These are phyloP conservation scores for Tiliacea aurago DNA, from an alignment of 2,888 invertebrate species.

Conservation along the genomic window DNA sequence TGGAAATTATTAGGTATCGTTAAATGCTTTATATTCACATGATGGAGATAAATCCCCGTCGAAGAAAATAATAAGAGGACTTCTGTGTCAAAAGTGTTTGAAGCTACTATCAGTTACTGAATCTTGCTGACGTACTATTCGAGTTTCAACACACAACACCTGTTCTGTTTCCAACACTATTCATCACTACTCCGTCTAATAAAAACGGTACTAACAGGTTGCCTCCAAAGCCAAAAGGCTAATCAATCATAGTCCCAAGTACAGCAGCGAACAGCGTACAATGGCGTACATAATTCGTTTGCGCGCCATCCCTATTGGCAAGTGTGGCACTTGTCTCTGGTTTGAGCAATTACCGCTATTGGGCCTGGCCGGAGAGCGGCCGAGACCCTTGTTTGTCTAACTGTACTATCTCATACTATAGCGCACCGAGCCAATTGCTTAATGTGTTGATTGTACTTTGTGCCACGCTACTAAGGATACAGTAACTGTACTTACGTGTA, in stretches of 20 bases:
- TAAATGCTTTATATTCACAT: too few species aligned
- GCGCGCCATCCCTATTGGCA: constrained; percentile 57
- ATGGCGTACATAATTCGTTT: constrained; percentile 40
- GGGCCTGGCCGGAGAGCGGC: constrained; percentile 67
- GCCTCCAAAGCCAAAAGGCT: constrained; percentile 33
- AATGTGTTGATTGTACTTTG: constrained; percentile 59
- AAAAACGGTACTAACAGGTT: constrained; percentile 34
- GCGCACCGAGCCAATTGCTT: constrained; percentile 60
- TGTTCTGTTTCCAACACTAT: constrained; percentile 14
- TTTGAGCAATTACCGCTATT: constrained; percentile 79
- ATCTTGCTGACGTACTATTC: constrained; percentile 25
- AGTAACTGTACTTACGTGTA: background rate
- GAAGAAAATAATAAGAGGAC: background rate
- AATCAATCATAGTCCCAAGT: constrained; percentile 30
- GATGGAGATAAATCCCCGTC: too few species aligned
- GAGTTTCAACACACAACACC: constrained; percentile 20
- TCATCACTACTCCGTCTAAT: constrained; percentile 16
- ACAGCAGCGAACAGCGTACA: constrained; percentile 24
- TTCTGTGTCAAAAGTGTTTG: background rate
- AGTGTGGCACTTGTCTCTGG: constrained; percentile 63
- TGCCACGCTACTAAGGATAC: constrained; percentile 13
- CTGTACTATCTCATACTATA: too few species aligned
- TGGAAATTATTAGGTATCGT: too few species aligned
- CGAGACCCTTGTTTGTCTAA: constrained; percentile 72
- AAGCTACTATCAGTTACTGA: background rate